A percentile compares a stretch with the other conserved stretches of the same genome.
Evolutionary conservation across 2,113 vertebrate genomes (phyloP).

Genomic region (Oplegnathus fasciatus): DNA sequence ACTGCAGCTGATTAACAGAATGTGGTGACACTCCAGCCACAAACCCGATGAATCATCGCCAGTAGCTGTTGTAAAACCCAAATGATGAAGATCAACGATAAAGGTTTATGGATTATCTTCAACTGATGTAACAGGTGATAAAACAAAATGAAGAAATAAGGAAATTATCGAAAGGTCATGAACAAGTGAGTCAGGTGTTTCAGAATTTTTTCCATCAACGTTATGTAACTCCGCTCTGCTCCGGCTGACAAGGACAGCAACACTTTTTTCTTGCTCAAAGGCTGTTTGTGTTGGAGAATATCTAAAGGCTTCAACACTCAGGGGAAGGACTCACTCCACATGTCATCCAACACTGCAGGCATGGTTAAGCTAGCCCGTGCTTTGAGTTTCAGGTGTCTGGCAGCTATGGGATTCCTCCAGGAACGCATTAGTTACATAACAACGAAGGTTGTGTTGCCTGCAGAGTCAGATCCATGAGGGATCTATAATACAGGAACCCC

Average conservation of each 20-base stretch:
- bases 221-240: conserved; percentile 24
- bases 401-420: conserved; percentile 46
- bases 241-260: conserved; percentile 23
- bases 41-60: conserved; percentile 5
- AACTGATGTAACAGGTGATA: conserved; percentile 11
- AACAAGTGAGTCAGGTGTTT: conserved; percentile 28
- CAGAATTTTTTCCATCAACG: neutral
- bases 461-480: conserved; percentile 40
- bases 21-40: neutral
- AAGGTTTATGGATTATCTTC: neutral
- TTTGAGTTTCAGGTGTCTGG: conserved; percentile 52
- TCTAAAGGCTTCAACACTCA: conserved; percentile 30
- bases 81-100: neutral
- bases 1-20: conserved; percentile 4
- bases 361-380: neutral
- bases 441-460: conserved; percentile 28
- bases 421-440: conserved; percentile 49
- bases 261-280: conserved; percentile 24
- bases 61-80: neutral
- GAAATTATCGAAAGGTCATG: conserved; percentile 2
- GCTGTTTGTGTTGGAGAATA: conserved; percentile 28
- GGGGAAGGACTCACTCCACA: conserved; percentile 32
- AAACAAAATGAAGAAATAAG: conserved; percentile 3
- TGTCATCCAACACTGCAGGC: conserved; percentile 57
- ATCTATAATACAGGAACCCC: conserved; percentile 42